Conservation (phyloP, 2,797 vertebrate species). For the Crocidura indochinensis region DNA sequence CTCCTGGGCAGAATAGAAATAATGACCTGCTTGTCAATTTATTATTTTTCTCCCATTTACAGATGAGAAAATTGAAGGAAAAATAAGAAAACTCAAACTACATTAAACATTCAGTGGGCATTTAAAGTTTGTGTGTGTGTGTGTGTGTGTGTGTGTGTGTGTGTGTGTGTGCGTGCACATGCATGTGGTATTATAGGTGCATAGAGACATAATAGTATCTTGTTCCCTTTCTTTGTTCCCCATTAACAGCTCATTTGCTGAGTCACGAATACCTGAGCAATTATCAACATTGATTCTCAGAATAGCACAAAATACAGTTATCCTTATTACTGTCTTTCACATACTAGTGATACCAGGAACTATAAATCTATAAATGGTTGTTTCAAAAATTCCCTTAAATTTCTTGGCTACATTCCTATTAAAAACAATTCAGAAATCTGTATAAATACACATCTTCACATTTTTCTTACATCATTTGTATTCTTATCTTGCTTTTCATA, state of each 20-base stretch:
- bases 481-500: constrained; percentile 94
- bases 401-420: not conserved
- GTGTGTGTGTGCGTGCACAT: not conserved
- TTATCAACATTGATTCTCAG: not conserved
- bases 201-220: not conserved
- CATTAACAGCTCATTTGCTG: not conserved
- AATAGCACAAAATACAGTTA: not conserved
- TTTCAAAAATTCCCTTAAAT: not conserved
- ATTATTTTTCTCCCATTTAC: not conserved
- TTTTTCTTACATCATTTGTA: constrained; percentile 92
- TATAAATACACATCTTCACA: not conserved
- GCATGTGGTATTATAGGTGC: not conserved
- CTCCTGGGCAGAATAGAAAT: not conserved
- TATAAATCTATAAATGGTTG: not conserved
- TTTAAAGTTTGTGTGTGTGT: not conserved
- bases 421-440: not conserved
- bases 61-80: constrained; percentile 1
- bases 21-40: not conserved
- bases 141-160: not conserved
- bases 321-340: not conserved
- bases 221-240: constrained; percentile 27
- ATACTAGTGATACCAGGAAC: not conserved
- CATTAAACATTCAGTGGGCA: not conserved
- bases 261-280: constrained; percentile 19
- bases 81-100: not conserved